phyloP scores from a whole-genome alignment of 2,113 vertebrate genomes.

The Xiphias gladius region DNA sequence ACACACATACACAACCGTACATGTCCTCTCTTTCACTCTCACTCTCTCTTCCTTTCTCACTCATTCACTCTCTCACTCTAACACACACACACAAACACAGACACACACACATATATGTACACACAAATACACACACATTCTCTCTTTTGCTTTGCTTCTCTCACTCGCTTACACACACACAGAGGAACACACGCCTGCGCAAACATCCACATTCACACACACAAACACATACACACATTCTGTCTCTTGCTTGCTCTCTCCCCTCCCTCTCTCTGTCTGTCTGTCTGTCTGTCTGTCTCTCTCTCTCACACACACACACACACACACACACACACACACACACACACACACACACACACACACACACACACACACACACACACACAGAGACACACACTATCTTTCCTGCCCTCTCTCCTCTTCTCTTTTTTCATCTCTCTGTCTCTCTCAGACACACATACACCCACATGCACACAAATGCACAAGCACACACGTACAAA shows the following conservation, averaged over 20 bases:
- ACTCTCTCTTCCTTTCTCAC: constrained; percentile 36
- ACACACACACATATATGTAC: constrained; percentile 23
- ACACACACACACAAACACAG: constrained; percentile 19
- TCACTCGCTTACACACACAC: constrained; percentile 44
- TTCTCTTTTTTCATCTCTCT: constrained; percentile 55
- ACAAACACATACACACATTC: constrained; percentile 41
- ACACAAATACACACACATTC: constrained; percentile 54
- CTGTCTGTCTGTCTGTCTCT: constrained; percentile 37
- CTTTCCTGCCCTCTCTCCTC: constrained; percentile 49
- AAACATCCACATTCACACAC: constrained; percentile 44
- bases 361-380: constrained; percentile 48
- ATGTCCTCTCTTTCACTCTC: constrained; percentile 24
- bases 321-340: constrained; percentile 45
- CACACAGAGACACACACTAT: constrained; percentile 38
- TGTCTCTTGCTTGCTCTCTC: constrained; percentile 67
- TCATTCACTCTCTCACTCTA: constrained; percentile 45
- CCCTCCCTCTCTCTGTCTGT: constrained; percentile 55
- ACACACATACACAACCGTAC: constrained; percentile 20
- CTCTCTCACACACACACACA: constrained; percentile 34
- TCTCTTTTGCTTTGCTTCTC: constrained; percentile 64
- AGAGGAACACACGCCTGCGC: constrained; percentile 34
- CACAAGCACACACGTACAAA: constrained; percentile 63
- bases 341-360: constrained; percentile 33
- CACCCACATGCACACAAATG: constrained; percentile 61
- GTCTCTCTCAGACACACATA: constrained; percentile 69